Conservation (phyloP, 1,140 invertebrate genomes). For the Parasteatoda tepidariorum region DNA sequence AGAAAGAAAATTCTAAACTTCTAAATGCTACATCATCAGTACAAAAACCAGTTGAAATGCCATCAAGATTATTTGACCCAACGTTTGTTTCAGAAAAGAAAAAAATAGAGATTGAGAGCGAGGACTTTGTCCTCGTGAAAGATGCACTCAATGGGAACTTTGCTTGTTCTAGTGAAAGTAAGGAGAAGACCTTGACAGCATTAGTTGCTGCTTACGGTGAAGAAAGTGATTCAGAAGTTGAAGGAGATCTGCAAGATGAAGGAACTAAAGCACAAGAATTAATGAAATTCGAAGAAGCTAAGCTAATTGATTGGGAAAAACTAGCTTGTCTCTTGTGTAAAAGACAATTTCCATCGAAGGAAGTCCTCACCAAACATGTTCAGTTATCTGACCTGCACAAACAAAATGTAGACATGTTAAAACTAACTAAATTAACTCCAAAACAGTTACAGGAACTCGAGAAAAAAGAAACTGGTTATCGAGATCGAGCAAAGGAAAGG, state of each 20-base stretch:
- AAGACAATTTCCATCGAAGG: constrained; percentile 89
- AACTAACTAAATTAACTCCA: constrained; percentile 63
- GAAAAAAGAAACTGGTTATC: constrained; percentile 72
- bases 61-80: constrained; percentile 78
- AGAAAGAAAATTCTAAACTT: constrained; percentile 86
- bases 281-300: constrained; percentile 70
- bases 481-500: constrained; percentile 96
- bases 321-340: constrained; percentile 96
- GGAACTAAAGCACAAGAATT: constrained; percentile 70
- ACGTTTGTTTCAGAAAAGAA: constrained; percentile 84
- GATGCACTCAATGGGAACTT: constrained; percentile 35
- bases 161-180: constrained; percentile 5
- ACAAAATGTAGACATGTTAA: constrained; percentile 81
- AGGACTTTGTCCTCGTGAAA: neutral
- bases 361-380: constrained; percentile 90
- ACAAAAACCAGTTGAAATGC: constrained; percentile 57
- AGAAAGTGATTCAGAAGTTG: constrained; percentile 75
- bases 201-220: constrained; percentile 84
- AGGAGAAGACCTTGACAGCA: constrained; percentile 1
- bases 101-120: neutral
- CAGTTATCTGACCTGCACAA: constrained; percentile 96
- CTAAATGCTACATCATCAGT: constrained; percentile 68
- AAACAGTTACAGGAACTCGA: constrained; percentile 72
- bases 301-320: constrained; percentile 87
- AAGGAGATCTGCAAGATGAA: constrained; percentile 69